These are phyloP conservation scores for Melanerpes aurifrons DNA, from an alignment of 2,113 vertebrate species.

Conservation along the genomic window DNA sequence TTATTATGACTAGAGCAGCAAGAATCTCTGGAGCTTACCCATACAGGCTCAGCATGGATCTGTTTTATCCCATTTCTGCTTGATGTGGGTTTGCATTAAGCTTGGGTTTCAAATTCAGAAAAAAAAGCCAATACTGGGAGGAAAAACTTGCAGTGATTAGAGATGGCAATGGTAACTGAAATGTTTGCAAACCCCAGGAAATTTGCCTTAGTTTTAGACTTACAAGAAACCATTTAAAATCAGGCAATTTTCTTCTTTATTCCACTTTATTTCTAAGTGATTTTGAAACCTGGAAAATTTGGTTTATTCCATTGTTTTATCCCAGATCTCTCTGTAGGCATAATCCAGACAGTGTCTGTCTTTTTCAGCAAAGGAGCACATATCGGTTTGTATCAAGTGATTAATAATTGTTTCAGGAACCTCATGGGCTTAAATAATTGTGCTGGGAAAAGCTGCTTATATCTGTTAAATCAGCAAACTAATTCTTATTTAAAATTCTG, in stretches of 20 bases:
- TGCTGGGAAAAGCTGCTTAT: neutral
- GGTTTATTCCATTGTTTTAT: neutral
- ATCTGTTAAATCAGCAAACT: neutral
- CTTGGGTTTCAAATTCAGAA: conserved; percentile 44
- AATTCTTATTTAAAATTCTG: neutral
- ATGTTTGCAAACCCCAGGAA: neutral
- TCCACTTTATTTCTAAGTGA: neutral
- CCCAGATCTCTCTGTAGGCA: neutral
- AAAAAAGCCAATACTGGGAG: conserved; percentile 11
- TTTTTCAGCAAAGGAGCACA: neutral
- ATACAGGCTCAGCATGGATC: conserved; percentile 3
- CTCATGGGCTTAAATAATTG: neutral
- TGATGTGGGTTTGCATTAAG: conserved; percentile 59
- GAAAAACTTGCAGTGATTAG: conserved; percentile 22
- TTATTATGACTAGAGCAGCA: conserved; percentile 26
- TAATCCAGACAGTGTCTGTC: neutral
- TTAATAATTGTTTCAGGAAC: neutral
- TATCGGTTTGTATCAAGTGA: neutral
- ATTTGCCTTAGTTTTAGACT: neutral
- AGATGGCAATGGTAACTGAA: neutral
- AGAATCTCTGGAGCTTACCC: conserved; percentile 13
- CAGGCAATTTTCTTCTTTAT: neutral
- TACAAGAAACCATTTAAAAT: conserved; percentile 8
- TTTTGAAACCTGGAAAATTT: neutral
- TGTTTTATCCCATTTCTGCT: neutral